Conservation (phyloP, 2,888 invertebrate species). For the Agrochola lychnidis region DNA sequence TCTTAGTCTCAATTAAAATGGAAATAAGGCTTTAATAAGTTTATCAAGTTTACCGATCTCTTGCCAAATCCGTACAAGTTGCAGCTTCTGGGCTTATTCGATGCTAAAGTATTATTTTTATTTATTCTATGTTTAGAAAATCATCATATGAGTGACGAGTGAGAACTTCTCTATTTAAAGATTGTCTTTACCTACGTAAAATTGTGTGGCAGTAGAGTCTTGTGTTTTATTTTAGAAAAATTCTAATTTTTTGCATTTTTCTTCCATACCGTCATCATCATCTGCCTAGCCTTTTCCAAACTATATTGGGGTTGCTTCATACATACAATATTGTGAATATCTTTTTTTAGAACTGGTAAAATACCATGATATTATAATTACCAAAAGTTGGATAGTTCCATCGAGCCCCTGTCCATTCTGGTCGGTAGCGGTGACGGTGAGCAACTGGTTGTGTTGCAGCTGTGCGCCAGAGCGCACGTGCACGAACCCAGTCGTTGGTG, state of each 20-base stretch:
- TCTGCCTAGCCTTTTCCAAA: neutral
- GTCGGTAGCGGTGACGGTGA: constrained; percentile 85
- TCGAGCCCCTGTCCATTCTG: constrained; percentile 81
- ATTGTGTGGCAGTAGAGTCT: neutral
- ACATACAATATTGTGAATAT: neutral
- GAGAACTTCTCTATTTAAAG: neutral
- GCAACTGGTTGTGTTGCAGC: constrained; percentile 76
- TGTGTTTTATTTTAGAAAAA: neutral
- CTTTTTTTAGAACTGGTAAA: neutral
- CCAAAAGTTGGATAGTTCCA: constrained; percentile 80
- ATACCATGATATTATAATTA: constrained; percentile 65
- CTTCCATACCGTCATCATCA: neutral
- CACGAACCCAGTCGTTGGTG: constrained; percentile 90
- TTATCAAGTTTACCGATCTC: constrained; percentile 22
- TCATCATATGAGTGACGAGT: neutral
- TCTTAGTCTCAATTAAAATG: constrained; percentile 25
- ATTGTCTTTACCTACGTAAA: neutral
- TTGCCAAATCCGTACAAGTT: constrained; percentile 19
- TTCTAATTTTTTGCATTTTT: neutral
- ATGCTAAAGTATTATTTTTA: neutral
- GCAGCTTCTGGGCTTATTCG: neutral
- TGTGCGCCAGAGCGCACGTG: constrained; percentile 84
- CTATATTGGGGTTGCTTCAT: neutral
- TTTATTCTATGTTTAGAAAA: neutral
- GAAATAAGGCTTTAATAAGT: constrained; percentile 9